phyloP scores from a whole-genome alignment of 2,888 invertebrate species.

The Azorinus chamasolen region DNA sequence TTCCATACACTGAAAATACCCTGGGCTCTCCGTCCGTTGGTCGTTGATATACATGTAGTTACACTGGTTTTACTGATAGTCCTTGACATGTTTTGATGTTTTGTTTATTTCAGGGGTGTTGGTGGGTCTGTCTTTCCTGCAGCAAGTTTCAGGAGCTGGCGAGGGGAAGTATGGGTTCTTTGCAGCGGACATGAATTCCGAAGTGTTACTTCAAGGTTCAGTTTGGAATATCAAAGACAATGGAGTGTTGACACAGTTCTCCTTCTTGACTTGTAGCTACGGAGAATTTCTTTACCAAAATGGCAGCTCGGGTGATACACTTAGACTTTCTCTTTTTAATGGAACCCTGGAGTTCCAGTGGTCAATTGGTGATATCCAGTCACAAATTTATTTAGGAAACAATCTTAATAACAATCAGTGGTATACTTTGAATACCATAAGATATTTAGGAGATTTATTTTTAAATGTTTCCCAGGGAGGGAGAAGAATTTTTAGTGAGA shows the following conservation, averaged over 20 bases:
- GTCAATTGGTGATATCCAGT: constrained; percentile 37
- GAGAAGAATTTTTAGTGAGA: constrained; percentile 35
- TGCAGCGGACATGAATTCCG: constrained; percentile 59
- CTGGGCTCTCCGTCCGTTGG: too few relatives aligned
- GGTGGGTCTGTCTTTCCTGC: constrained; percentile 11
- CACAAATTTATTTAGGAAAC: constrained; percentile 36
- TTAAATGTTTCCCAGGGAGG: constrained; percentile 60
- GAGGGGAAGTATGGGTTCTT: constrained; percentile 61
- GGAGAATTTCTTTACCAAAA: constrained; percentile 69
- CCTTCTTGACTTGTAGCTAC: constrained; percentile 68
- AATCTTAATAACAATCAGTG: constrained; percentile 66
- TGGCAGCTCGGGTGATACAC: constrained; percentile 58
- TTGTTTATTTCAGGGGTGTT: constrained; percentile 57
- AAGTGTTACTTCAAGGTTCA: constrained; percentile 45
- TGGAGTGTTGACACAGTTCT: constrained; percentile 62
- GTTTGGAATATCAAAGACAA: constrained; percentile 50
- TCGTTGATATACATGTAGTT: too few relatives aligned
- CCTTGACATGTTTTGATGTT: constrained; percentile 11
- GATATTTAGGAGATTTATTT: constrained; percentile 60
- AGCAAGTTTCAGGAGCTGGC: constrained; percentile 8
- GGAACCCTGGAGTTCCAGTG: constrained; percentile 65
- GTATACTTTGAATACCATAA: constrained; percentile 60
- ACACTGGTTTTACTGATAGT: too few relatives aligned
- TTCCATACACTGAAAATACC: too few relatives aligned
- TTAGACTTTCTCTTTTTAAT: constrained; percentile 60